These are phyloP conservation scores for Phymanthus crucifer DNA, from an alignment of 92 coral and sea anemone genomes.

Conservation along the genomic window DNA sequence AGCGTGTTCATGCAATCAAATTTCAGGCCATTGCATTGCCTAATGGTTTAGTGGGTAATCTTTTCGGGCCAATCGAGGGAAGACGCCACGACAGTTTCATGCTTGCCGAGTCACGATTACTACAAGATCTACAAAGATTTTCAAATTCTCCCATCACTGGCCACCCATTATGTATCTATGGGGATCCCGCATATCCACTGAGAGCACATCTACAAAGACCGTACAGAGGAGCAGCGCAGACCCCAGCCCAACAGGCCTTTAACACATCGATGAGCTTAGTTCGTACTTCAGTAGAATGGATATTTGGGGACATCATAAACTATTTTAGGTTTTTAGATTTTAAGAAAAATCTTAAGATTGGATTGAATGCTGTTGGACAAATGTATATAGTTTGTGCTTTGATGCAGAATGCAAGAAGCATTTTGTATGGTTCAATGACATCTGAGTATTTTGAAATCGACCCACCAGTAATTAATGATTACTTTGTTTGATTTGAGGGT, in stretches of 20 bases:
- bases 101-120: slow-evolving; percentile 28
- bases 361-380: slow-evolving; percentile 11
- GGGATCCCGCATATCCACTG: slow-evolving; percentile 24
- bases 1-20: neutral
- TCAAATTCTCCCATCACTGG: slow-evolving; percentile 20
- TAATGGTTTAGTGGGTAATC: slow-evolving; percentile 15
- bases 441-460: slow-evolving; percentile 46
- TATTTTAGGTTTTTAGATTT: slow-evolving; percentile 6
- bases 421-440: slow-evolving; percentile 45
- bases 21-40: too few relatives aligned
- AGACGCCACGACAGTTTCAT: slow-evolving; percentile 30
- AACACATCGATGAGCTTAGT: slow-evolving; percentile 36
- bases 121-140: slow-evolving; percentile 29
- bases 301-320: slow-evolving; percentile 29
- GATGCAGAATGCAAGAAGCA: slow-evolving; percentile 43
- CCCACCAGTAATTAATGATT: slow-evolving; percentile 47
- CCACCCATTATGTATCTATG: slow-evolving; percentile 17
- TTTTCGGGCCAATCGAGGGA: slow-evolving; percentile 37
- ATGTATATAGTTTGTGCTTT: slow-evolving; percentile 43
- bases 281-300: slow-evolving; percentile 44
- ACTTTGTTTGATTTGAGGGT: slow-evolving; percentile 14
- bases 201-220: slow-evolving; percentile 36
- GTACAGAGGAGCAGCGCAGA: slow-evolving; percentile 32
- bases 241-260: slow-evolving; percentile 28
- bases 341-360: neutral